phyloP scores from a whole-genome alignment of 2,113 vertebrate genomes.

The Tyrannus savana region DNA sequence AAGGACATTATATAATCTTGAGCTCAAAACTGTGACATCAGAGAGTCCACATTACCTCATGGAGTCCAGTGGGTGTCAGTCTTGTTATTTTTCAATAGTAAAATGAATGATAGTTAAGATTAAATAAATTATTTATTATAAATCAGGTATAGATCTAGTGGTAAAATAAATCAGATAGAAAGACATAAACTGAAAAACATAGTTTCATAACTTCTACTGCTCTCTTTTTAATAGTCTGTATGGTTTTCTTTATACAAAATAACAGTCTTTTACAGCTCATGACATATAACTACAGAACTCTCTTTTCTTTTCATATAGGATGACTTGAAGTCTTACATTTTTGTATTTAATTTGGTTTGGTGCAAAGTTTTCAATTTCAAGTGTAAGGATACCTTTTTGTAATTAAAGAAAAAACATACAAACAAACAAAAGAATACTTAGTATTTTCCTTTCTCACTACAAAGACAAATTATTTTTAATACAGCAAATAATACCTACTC shows the following conservation, averaged over 20 bases:
- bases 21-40: background rate
- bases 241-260: background rate
- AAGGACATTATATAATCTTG: rapidly evolving
- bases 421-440: background rate
- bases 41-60: background rate
- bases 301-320: background rate
- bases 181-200: background rate
- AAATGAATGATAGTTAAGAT: background rate
- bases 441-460: background rate
- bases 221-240: background rate
- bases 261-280: background rate
- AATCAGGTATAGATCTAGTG: background rate
- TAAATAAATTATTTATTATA: background rate
- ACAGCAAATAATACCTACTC: background rate
- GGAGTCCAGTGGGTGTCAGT: background rate
- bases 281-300: background rate
- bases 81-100: background rate
- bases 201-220: background rate
- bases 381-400: background rate
- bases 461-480: background rate
- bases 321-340: background rate
- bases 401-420: too few species aligned
- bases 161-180: background rate
- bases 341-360: background rate
- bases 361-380: background rate